phyloP scores from a whole-genome alignment of 2,888 invertebrate species.

The Bruchidius siliquastri region DNA sequence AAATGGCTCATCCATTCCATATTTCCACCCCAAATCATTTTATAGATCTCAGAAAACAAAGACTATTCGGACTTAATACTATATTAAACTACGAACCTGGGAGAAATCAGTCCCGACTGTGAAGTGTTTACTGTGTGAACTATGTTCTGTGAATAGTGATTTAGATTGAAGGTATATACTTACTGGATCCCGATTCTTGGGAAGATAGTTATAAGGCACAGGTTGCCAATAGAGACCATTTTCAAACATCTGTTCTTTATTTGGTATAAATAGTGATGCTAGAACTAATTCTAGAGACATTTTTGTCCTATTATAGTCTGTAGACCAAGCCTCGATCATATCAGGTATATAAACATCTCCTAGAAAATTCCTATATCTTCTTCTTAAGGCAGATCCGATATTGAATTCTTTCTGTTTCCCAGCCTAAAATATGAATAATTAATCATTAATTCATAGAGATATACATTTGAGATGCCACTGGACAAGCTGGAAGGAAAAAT shows the following conservation, averaged over 20 bases:
- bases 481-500: too few species aligned
- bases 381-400: conserved; percentile 57
- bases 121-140: too few species aligned
- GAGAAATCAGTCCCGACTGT: too few species aligned
- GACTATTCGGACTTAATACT: too few species aligned
- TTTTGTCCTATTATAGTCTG: conserved; percentile 66
- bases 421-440: conserved; percentile 17
- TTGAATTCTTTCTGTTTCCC: conserved; percentile 45
- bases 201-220: conserved; percentile 66
- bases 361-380: conserved; percentile 57
- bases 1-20: too few species aligned
- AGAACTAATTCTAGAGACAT: conserved; percentile 64
- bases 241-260: conserved; percentile 54
- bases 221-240: conserved; percentile 64
- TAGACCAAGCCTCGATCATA: conserved; percentile 57
- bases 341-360: conserved; percentile 54
- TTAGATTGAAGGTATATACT: conserved; percentile 3
- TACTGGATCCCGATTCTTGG: conserved; percentile 32
- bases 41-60: too few species aligned
- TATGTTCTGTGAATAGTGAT: background rate
- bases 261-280: conserved; percentile 64
- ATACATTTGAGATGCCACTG: too few species aligned
- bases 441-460: too few species aligned
- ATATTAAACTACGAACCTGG: too few species aligned
- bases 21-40: too few species aligned